phyloP scores from a whole-genome alignment of 2,888 invertebrate species.

The Eubasilissa splendida region DNA sequence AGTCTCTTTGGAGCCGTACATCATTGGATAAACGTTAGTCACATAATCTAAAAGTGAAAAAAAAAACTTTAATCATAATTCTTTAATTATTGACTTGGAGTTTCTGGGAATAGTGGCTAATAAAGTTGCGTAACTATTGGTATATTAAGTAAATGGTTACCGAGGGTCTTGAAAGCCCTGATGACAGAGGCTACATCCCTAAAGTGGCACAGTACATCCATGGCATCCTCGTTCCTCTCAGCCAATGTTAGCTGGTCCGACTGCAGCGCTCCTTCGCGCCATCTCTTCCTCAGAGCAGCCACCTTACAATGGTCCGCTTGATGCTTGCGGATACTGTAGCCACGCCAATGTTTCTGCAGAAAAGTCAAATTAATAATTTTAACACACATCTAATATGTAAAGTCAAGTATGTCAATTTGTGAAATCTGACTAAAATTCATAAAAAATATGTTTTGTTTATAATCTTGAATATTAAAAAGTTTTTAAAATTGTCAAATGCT shows the following conservation, averaged over 20 bases:
- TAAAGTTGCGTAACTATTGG: no score
- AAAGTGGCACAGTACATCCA: slow-evolving; percentile 65
- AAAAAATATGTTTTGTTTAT: no score
- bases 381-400: no score
- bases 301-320: slow-evolving; percentile 62
- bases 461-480: no score
- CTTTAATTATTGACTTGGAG: no score
- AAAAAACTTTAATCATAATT: no score
- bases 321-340: slow-evolving; percentile 65
- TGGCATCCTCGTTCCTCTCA: slow-evolving; percentile 68
- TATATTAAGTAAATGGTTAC: slow-evolving; percentile 60
- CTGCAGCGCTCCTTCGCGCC: slow-evolving; percentile 66
- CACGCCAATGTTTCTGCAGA: slow-evolving; percentile 73
- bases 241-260: slow-evolving; percentile 66
- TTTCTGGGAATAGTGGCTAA: no score
- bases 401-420: no score
- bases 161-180: slow-evolving; percentile 67
- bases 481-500: no score
- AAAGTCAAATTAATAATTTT: background rate
- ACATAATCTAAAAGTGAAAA: slow-evolving; percentile 64
- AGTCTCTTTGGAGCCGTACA: slow-evolving; percentile 63
- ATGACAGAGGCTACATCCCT: slow-evolving; percentile 58
- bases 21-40: slow-evolving; percentile 69
- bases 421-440: no score
- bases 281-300: slow-evolving; percentile 64